Evolutionary conservation across 1,140 invertebrate genomes (phyloP).

Genomic region (Trichonephila clavipes): DNA sequence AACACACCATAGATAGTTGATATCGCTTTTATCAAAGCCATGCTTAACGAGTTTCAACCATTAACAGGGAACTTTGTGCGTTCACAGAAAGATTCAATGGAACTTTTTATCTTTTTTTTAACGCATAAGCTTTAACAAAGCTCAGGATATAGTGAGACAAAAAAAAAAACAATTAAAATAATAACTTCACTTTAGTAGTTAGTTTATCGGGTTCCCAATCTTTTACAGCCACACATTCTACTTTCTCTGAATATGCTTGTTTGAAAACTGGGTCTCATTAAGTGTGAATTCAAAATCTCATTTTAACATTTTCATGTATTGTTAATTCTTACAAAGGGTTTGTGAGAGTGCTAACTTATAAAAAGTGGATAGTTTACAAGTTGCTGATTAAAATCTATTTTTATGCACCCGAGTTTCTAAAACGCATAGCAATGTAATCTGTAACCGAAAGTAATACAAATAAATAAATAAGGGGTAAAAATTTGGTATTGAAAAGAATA

Average conservation of each 20-base stretch:
- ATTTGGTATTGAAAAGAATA: too few relatives aligned
- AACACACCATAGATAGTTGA: neutral
- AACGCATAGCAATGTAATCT: too few relatives aligned
- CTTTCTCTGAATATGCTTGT: neutral
- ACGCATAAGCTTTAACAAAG: neutral
- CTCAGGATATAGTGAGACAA: neutral
- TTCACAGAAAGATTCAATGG: neutral
- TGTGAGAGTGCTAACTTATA: neutral
- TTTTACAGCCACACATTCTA: neutral
- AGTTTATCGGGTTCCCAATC: neutral
- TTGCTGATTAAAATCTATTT: neutral
- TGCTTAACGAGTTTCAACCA: neutral
- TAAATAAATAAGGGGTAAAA: too few relatives aligned
- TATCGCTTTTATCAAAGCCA: neutral
- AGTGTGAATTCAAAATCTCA: neutral
- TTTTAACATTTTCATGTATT: neutral
- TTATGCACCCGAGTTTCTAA: neutral
- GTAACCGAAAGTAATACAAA: too few relatives aligned
- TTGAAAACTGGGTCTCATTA: neutral
- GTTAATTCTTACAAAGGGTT: neutral
- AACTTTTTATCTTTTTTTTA: neutral
- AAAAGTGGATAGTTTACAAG: neutral
- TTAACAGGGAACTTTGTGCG: neutral
- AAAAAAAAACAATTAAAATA: conserved; percentile 10
- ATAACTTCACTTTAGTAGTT: neutral